Percentiles rank a stretch among this genome's conserved stretches.
Evolutionary conservation across 2,797 vertebrate genomes (phyloP).

Genomic region (Sebastes baramenuke): DNA sequence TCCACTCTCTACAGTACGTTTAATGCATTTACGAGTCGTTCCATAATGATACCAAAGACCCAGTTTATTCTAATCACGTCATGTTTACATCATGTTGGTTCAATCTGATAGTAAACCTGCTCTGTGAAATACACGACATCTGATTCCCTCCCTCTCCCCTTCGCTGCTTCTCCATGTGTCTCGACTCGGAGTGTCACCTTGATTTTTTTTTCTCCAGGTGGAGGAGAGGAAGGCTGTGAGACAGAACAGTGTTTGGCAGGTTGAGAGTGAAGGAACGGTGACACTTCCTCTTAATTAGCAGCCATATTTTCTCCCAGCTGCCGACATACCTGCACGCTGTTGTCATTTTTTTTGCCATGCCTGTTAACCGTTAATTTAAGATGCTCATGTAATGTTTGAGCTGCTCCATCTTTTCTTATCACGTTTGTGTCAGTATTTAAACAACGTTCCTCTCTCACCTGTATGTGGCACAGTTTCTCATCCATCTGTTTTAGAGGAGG

Average conservation of each 20-base stretch:
- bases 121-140: conserved; percentile 1
- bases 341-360: conserved; percentile 1
- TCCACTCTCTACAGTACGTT: background rate
- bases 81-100: background rate
- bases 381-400: background rate
- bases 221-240: conserved; percentile 35
- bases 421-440: background rate
- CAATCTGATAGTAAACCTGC: background rate
- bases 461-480: background rate
- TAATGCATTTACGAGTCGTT: background rate
- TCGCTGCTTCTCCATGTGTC: background rate
- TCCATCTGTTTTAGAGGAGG: too few species aligned
- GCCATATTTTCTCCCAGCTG: conserved; percentile 17
- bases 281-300: conserved; percentile 58
- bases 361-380: conserved; percentile 12
- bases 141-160: background rate
- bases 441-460: background rate
- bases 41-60: background rate
- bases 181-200: background rate
- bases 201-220: background rate
- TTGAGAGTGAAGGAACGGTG: conserved; percentile 39
- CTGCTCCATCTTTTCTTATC: background rate
- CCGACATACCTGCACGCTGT: conserved; percentile 16
- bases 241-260: conserved; percentile 34
- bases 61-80: background rate